Evolutionary conservation across 2,797 vertebrate species (phyloP).

Genomic region (Ibycter americanus): DNA sequence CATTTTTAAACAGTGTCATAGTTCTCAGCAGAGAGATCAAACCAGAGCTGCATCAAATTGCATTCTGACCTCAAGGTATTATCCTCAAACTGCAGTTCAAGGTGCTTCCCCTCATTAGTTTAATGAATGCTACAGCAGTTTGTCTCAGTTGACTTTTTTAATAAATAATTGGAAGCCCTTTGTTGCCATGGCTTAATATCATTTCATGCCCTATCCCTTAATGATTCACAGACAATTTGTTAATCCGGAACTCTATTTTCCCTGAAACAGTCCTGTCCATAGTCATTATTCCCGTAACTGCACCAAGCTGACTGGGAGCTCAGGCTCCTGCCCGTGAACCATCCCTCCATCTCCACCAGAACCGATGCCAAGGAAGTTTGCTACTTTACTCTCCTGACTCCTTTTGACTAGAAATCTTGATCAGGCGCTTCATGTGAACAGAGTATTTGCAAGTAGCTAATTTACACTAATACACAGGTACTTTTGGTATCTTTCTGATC

Average conservation of each 20-base stretch:
- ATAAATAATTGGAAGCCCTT: conserved; percentile 62
- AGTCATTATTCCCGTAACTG: conserved; percentile 19
- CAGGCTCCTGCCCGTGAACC: neutral
- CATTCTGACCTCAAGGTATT: conserved; percentile 57
- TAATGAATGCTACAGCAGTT: conserved; percentile 57
- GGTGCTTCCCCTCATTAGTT: conserved; percentile 61
- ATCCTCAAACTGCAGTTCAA: conserved; percentile 35
- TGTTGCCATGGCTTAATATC: conserved; percentile 39
- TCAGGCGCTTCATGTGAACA: neutral
- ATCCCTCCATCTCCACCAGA: neutral
- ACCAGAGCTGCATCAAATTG: conserved; percentile 43
- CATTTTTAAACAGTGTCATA: conserved; percentile 28
- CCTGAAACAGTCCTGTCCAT: neutral
- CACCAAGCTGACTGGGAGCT: conserved; percentile 1
- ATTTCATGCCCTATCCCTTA: conserved; percentile 56
- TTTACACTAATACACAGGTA: neutral
- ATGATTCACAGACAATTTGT: conserved; percentile 50
- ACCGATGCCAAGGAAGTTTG: neutral
- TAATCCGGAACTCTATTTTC: conserved; percentile 38
- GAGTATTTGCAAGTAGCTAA: neutral
- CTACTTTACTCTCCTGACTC: neutral
- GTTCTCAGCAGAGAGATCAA: conserved; percentile 39
- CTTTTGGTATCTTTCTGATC: neutral
- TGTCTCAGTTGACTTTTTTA: conserved; percentile 63
- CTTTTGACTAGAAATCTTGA: neutral